These are phyloP conservation scores for Tenthredo mesomela DNA, from an alignment of 2,888 invertebrate species.

Conservation along the genomic window DNA sequence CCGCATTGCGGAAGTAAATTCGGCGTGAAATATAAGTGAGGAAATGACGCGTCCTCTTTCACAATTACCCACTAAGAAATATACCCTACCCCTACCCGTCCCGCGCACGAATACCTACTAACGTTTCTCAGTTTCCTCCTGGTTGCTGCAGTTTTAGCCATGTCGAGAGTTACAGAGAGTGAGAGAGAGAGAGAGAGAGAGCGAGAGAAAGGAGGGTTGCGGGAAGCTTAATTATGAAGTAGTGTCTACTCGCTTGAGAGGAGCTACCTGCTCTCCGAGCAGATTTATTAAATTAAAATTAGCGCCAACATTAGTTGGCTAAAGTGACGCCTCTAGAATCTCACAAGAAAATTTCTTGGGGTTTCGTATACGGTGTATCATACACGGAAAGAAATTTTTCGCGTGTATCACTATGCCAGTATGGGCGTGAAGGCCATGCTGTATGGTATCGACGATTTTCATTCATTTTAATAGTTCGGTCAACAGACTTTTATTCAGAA, in stretches of 20 bases:
- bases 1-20: constrained; percentile 58
- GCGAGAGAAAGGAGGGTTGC: background rate
- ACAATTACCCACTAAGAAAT: constrained; percentile 51
- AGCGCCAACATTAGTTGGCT: constrained; percentile 4
- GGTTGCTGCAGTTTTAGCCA: background rate
- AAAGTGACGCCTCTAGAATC: background rate
- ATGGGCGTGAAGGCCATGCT: too few species aligned
- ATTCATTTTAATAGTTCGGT: too few species aligned
- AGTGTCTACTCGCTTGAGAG: constrained; percentile 43
- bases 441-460: too few species aligned
- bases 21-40: constrained; percentile 58
- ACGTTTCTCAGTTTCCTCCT: constrained; percentile 8
- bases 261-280: constrained; percentile 8
- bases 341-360: background rate
- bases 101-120: background rate
- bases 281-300: constrained; percentile 48
- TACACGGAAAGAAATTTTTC: too few species aligned
- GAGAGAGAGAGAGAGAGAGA: background rate
- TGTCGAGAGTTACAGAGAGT: background rate
- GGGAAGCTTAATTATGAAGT: constrained; percentile 46
- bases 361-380: background rate
- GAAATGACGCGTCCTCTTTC: constrained; percentile 58
- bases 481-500: too few species aligned
- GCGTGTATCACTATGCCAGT: too few species aligned
- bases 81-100: background rate